phyloP scores from a whole-genome alignment of 2,797 vertebrate genomes.

The Phrynocephalus guinanensis region DNA sequence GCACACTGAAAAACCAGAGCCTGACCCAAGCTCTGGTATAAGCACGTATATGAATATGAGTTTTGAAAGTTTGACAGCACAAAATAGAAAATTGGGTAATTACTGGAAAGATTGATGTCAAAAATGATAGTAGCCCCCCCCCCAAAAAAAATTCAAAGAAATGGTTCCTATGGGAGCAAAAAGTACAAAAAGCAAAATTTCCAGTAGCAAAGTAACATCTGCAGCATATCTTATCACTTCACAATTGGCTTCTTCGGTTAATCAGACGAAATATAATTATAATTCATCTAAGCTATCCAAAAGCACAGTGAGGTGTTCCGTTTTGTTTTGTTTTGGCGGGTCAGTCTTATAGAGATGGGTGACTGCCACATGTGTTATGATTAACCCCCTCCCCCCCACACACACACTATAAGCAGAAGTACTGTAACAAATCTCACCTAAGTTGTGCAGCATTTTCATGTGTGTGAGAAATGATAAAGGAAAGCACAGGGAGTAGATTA shows the following conservation, averaged over 20 bases:
- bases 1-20: not conserved
- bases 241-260: not conserved
- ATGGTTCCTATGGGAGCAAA: not conserved
- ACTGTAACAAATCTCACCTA: conserved; percentile 34
- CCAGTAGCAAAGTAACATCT: not conserved
- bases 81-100: not conserved
- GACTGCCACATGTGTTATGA: conserved; percentile 1
- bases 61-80: not conserved
- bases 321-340: no score
- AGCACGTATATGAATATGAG: not conserved
- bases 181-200: conserved; percentile 3
- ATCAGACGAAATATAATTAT: conserved; percentile 9
- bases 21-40: not conserved
- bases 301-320: not conserved
- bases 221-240: not conserved
- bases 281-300: not conserved
- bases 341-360: conserved; percentile 8
- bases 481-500: conserved; percentile 30
- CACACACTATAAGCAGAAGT: not conserved
- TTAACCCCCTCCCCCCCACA: not conserved
- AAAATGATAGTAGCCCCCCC: not conserved
- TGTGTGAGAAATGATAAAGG: not conserved
- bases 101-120: not conserved
- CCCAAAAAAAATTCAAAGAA: not conserved
- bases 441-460: conserved; percentile 11